phyloP scores from a whole-genome alignment of 2,113 vertebrate species.

The human (Homo sapiens) region GRCh38 chr11:1425001-1425500 shows the following conservation, averaged over 20 bases:
- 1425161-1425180: neutral
- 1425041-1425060: neutral
- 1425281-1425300: no score
- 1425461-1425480: no score
- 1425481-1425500: no score
- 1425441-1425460: no score
- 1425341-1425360: no score
- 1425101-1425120: neutral
- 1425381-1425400: no score
- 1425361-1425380: no score
- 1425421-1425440: neutral
- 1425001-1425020: neutral
- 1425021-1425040: neutral
- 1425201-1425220: no score
- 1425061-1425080: neutral
- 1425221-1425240: no score
- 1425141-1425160: fast-evolving
- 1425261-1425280: neutral
- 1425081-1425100: fast-evolving
- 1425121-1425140: neutral
- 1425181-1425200: no score
- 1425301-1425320: no score
- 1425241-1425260: neutral
- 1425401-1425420: neutral
- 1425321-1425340: no score